phyloP scores from a whole-genome alignment of 2,797 vertebrate genomes.

The Acridotheres tristis region DNA sequence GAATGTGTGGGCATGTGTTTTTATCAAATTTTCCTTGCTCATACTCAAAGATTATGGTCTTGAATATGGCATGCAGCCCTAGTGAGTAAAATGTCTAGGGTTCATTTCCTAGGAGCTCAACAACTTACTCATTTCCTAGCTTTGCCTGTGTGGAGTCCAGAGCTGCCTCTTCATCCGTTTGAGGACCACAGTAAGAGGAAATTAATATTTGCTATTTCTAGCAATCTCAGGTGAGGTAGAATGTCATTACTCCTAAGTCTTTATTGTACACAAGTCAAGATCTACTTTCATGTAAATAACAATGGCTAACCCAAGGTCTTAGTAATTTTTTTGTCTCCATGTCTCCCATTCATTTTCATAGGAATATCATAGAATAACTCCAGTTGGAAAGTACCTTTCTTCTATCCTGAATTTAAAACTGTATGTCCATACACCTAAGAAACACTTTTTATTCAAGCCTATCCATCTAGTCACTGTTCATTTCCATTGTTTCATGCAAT shows the following conservation, averaged over 20 bases:
- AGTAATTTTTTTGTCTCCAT: background rate
- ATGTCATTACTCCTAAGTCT: background rate
- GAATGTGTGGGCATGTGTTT: background rate
- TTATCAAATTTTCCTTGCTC: conserved; percentile 2
- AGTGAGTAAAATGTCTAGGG: background rate
- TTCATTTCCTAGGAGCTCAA: background rate
- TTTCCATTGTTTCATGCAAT: background rate
- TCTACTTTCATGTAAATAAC: background rate
- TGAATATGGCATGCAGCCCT: background rate
- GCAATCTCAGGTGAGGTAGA: background rate
- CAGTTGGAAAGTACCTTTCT: background rate
- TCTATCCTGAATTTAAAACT: background rate
- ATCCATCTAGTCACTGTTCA: background rate
- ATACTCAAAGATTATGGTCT: background rate
- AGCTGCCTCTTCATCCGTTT: background rate
- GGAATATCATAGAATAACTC: background rate
- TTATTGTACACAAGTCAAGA: background rate
- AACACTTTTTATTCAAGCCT: background rate
- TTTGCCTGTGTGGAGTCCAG: background rate
- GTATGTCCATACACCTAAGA: background rate
- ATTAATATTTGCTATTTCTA: background rate
- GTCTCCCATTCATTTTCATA: background rate
- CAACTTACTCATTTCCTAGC: background rate
- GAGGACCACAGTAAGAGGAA: background rate
- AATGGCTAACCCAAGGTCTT: background rate